These are phyloP conservation scores for Cyprinodon brontotheroides DNA, from an alignment of 2,113 vertebrate genomes.

Conservation along the genomic window DNA sequence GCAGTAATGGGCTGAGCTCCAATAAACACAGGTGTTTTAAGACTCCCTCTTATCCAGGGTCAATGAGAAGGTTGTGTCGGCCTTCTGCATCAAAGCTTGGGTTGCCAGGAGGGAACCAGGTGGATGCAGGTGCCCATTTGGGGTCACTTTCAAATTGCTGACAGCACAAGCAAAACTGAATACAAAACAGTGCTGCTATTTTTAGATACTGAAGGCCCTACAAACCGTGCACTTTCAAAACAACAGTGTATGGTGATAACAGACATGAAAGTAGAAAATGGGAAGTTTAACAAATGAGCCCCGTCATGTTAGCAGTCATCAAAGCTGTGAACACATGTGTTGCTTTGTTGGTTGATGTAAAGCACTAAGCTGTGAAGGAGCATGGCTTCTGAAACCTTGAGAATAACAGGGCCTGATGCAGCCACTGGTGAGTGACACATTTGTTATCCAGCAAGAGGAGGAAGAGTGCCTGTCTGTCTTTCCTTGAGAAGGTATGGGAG, in stretches of 20 bases:
- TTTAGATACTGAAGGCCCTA: conserved; percentile 42
- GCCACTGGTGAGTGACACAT: conserved; percentile 31
- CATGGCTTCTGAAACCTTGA: conserved; percentile 25
- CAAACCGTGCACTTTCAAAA: conserved; percentile 12
- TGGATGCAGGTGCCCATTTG: conserved; percentile 44
- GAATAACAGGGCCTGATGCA: conserved; percentile 1
- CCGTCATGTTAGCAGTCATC: conserved; percentile 48
- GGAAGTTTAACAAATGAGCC: conserved; percentile 57
- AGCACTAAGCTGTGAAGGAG: conserved; percentile 38
- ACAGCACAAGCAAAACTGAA: conserved; percentile 42
- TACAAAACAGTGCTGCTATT: conserved; percentile 55
- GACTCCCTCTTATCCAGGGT: conserved; percentile 14
- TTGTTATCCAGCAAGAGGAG: conserved; percentile 47
- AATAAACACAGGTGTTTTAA: conserved; percentile 10
- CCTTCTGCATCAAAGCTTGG: not conserved
- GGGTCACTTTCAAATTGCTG: conserved; percentile 48
- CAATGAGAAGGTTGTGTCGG: conserved; percentile 7
- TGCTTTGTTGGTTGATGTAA: conserved; percentile 62
- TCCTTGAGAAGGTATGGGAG: conserved; percentile 29
- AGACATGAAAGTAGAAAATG: conserved; percentile 39
- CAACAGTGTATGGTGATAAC: conserved; percentile 26
- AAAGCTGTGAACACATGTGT: conserved; percentile 52
- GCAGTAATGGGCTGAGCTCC: not conserved
- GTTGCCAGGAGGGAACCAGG: conserved; percentile 40
- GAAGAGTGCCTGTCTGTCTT: conserved; percentile 12